Evolutionary conservation across 2,888 invertebrate species (phyloP).

Genomic region (Perdita meconis): DNA sequence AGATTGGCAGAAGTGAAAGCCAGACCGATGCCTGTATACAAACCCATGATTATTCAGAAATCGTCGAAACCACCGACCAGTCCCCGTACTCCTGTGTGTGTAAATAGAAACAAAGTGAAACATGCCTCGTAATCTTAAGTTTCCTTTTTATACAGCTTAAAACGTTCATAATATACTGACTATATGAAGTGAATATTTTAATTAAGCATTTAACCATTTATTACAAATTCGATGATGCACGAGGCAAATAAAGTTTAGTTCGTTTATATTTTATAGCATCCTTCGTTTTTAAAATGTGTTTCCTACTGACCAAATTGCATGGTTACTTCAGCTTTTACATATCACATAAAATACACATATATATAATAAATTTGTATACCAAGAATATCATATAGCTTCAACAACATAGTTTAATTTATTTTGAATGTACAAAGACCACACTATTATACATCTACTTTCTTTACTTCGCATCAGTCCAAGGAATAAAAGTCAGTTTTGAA

Average conservation of each 20-base stretch:
- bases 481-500: slow-evolving; percentile 59
- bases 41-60: slow-evolving; percentile 85
- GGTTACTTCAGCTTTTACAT: slow-evolving; percentile 8
- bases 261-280: background rate
- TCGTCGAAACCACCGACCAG: slow-evolving; percentile 86
- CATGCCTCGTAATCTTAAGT: slow-evolving; percentile 20
- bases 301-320: slow-evolving; percentile 19
- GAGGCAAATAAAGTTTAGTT: background rate
- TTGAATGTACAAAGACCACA: slow-evolving; percentile 68
- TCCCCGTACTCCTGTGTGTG: slow-evolving; percentile 87
- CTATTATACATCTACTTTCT: slow-evolving; percentile 64
- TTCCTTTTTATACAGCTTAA: background rate
- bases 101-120: slow-evolving; percentile 40
- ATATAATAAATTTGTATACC: slow-evolving; percentile 39
- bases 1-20: slow-evolving; percentile 87
- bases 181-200: too few species aligned
- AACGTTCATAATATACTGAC: too few species aligned
- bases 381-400: slow-evolving; percentile 58
- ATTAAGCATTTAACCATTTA: background rate
- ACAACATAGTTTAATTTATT: slow-evolving; percentile 70
- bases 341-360: slow-evolving; percentile 28
- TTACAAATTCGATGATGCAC: background rate
- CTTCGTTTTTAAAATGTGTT: background rate
- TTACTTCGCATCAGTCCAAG: slow-evolving; percentile 56
- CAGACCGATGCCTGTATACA: slow-evolving; percentile 86